These are phyloP conservation scores for Anguilla japonica DNA, from an alignment of 2,113 vertebrate genomes.

Conservation along the genomic window DNA sequence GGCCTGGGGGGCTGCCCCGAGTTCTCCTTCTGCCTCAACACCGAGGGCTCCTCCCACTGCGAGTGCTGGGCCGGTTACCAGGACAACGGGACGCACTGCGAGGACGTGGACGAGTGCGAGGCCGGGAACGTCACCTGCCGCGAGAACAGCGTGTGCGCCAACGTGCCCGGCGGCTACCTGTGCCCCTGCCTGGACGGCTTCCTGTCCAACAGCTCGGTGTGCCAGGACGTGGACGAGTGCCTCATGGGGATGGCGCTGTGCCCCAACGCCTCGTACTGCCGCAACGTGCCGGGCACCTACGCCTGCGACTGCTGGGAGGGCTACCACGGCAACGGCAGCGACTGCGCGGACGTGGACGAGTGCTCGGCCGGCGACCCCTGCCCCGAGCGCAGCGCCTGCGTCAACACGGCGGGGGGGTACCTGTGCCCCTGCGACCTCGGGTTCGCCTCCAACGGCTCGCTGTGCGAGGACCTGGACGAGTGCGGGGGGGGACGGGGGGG, in stretches of 20 bases:
- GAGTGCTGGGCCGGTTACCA: constrained; percentile 70
- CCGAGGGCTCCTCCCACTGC: constrained; percentile 69
- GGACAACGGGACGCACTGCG: constrained; percentile 61
- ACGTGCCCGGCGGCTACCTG: constrained; percentile 62
- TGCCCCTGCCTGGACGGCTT: constrained; percentile 71
- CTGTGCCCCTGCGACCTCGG: constrained; percentile 66
- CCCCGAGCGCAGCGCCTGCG: constrained; percentile 64
- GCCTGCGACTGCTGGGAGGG: constrained; percentile 69
- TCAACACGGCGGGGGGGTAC: constrained; percentile 66
- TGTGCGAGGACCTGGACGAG: constrained; percentile 71
- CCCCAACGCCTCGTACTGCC: constrained; percentile 62
- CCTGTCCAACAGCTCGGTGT: constrained; percentile 58
- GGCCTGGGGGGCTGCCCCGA: constrained; percentile 50
- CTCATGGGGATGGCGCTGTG: constrained; percentile 48
- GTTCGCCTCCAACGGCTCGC: constrained; percentile 50
- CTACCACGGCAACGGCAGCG: constrained; percentile 57
- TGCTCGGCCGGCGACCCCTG: constrained; percentile 63
- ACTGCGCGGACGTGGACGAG: constrained; percentile 70
- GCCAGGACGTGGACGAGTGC: constrained; percentile 75
- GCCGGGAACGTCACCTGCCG: constrained; percentile 60
- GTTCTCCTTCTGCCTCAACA: constrained; percentile 69
- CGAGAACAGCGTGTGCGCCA: constrained; percentile 65
- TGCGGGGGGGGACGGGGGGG: constrained; percentile 44
- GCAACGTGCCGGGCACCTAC: constrained; percentile 67
- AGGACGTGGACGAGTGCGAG: constrained; percentile 71